A percentile compares a stretch with the other conserved stretches of the same genome.
Evolutionary conservation across 2,113 vertebrate species (phyloP).

Genomic region (Oplegnathus fasciatus): DNA sequence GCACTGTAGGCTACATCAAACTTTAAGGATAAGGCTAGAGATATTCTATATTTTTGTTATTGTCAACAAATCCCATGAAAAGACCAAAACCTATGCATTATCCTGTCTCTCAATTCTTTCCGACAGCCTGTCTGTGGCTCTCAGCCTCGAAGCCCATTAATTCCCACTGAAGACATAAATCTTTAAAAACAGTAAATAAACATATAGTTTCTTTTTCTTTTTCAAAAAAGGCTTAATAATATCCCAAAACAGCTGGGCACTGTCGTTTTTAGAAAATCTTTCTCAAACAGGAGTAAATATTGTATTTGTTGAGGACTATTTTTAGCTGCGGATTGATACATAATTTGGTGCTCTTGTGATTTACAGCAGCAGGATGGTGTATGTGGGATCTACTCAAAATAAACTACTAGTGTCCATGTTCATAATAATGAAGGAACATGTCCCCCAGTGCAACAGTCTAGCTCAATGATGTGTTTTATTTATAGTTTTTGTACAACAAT

Average conservation of each 20-base stretch:
- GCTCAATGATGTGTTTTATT: neutral
- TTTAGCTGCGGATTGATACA: neutral
- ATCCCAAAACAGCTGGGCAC: neutral
- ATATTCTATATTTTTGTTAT: neutral
- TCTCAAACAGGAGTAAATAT: neutral
- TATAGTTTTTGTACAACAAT: neutral
- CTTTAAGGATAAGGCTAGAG: neutral
- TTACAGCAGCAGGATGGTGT: neutral
- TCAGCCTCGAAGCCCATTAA: no score
- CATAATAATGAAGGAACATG: neutral
- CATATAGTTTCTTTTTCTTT: neutral
- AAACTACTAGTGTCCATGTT: neutral
- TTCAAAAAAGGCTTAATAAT: neutral
- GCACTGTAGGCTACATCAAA: neutral
- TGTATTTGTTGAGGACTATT: constrained; percentile 4
- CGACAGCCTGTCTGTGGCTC: neutral
- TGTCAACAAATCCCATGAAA: neutral
- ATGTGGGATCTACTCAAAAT: neutral
- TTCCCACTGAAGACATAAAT: neutral
- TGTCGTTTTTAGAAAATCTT: neutral
- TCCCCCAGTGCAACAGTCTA: neutral
- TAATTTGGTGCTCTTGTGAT: neutral
- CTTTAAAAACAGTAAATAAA: neutral
- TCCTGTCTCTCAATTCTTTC: neutral
- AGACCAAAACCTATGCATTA: neutral